Base-by-base conservation (phyloP, 2,113 vertebrate genomes). In the Perccottus glenii region DNA sequence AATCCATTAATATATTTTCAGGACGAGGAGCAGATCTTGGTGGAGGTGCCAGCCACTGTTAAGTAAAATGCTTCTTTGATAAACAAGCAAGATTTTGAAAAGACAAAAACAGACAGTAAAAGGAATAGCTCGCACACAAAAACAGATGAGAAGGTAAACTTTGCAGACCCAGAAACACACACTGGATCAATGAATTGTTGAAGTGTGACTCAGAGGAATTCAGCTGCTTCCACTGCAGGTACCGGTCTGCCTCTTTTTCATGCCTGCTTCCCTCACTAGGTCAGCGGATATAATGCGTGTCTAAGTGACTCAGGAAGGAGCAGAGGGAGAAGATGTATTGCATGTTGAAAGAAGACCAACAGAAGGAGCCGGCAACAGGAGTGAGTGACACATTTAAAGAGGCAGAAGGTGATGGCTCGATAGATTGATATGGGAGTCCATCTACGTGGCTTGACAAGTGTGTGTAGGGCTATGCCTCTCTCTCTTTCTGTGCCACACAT, bases 201-300 rank as follows among this genome's bases (percentile, higher is more conserved):
- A 67, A 71, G 71, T 80, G 77, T 75, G 74, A 82, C 74, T 71
- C 44, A 58, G 60, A 69, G 42, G 57, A 73, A 63, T 70, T 70
- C 50, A 70, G 67, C 46, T 70, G 64, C 64, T 70, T n/a, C 60
- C 9, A 60, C 53, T 53, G 50, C 58, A 55, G 60, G 52, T 49
- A 48, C 56, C 65, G 61, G 19, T 66, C 58, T n/a, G 7, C 43
- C 44, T 65, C 46, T 32, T 27, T 61, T 19, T 11, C 11, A 61
- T 58, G 11, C 55, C 59, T 33, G 38, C 60, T n/a, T 59, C 33
- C 43, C 38, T 38, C 43, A 51, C 40, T 36, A 69, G 67, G 68
- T 74, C 64, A 73, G 33, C 10, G 43, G 55, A 76, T 55, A 58
- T 51, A 44, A 46, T 56, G 32, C 56, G 9, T 57, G n/a, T 74